Conservation (phyloP, 1,140 invertebrate species). For the Ips typographus region DNA sequence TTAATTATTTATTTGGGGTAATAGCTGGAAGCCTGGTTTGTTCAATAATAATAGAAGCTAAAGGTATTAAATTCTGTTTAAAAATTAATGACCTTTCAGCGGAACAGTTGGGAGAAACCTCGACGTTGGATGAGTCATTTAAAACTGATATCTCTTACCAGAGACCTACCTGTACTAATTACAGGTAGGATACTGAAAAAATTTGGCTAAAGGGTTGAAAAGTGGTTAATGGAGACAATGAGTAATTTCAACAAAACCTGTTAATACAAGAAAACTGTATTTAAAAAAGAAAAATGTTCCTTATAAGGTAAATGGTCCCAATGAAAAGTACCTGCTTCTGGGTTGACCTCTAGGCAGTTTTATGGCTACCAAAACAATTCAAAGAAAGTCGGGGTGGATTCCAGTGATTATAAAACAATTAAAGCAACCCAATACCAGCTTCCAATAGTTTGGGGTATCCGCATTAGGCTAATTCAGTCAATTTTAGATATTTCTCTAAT, state of each 20-base stretch:
- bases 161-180: conserved; percentile 18
- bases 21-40: too few species aligned
- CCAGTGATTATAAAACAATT: background rate
- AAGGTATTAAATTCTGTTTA: conserved; percentile 1
- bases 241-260: background rate
- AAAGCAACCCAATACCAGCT: too few species aligned
- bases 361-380: conserved; percentile 11
- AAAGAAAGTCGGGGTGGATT: background rate
- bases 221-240: background rate
- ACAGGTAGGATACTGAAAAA: conserved; percentile 5
- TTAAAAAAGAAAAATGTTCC: conserved; percentile 39
- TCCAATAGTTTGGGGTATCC: conserved; percentile 25
- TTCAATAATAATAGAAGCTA: background rate
- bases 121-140: conserved; percentile 33
- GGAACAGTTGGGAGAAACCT: conserved; percentile 23
- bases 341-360: conserved; percentile 42
- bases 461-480: conserved; percentile 34
- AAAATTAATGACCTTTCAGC: conserved; percentile 32
- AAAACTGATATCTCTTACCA: conserved; percentile 24
- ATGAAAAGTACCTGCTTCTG: conserved; percentile 19
- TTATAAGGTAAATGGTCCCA: conserved; percentile 45
- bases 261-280: too few species aligned
- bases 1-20: too few species aligned
- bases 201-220: background rate
- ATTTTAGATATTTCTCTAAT: conserved; percentile 42